Evolutionary conservation across 2,797 vertebrate genomes (phyloP).

Genomic region (Meriones psammophilus): DNA sequence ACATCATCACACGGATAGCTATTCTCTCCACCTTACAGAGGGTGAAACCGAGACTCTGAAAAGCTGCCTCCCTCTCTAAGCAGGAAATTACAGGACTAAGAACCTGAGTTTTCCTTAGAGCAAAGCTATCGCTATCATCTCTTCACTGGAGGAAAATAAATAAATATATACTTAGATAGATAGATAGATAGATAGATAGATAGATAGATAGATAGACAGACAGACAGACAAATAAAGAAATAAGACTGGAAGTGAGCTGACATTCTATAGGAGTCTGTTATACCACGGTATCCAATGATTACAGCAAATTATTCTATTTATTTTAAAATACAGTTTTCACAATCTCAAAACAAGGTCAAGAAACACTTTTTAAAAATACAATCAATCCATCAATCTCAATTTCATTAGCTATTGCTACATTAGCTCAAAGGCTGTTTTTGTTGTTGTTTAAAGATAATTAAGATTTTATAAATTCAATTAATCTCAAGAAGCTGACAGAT

Average conservation of each 20-base stretch:
- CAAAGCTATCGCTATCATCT: background rate
- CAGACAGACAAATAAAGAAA: background rate
- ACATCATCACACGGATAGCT: background rate
- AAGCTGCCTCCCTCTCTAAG: background rate
- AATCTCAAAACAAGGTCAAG: background rate
- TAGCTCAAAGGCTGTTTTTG: background rate
- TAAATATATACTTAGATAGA: background rate
- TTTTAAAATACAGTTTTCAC: conserved; percentile 29
- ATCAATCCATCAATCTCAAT: conserved; percentile 61
- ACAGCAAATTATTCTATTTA: background rate
- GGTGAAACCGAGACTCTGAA: conserved; percentile 35
- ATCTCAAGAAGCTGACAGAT: conserved; percentile 60
- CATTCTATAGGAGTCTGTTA: background rate
- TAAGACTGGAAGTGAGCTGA: background rate
- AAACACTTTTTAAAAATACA: conserved; percentile 51
- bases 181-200: background rate
- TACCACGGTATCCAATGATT: background rate
- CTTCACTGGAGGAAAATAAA: background rate
- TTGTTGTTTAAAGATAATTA: conserved; percentile 9
- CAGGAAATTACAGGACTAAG: background rate
- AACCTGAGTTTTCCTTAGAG: background rate
- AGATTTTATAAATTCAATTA: conserved; percentile 75
- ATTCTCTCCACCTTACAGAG: conserved; percentile 33
- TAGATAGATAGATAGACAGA: background rate
- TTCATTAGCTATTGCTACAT: conserved; percentile 63